Evolutionary conservation across 2,888 invertebrate species (phyloP).

Genomic region (Agrotis puta): DNA sequence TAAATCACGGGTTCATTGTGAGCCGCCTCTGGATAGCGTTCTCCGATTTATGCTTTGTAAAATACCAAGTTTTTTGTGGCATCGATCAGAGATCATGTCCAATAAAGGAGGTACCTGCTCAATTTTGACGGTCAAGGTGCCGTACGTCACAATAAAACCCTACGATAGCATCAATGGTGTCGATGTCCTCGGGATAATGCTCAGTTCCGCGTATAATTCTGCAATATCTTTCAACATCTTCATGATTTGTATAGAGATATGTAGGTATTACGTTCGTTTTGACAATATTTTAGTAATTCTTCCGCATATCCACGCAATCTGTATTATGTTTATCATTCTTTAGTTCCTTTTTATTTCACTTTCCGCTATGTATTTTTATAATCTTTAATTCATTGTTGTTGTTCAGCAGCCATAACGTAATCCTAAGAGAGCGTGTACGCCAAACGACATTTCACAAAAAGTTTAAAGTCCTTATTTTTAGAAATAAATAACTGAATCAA

Average conservation of each 20-base stretch:
- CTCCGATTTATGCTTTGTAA: constrained; percentile 82
- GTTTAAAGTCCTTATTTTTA: too few relatives aligned
- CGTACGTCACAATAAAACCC: constrained; percentile 86
- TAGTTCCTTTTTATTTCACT: constrained; percentile 8
- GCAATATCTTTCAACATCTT: constrained; percentile 52
- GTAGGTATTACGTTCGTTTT: constrained; percentile 10
- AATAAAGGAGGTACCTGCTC: constrained; percentile 87
- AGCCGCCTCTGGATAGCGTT: constrained; percentile 82
- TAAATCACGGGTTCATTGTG: constrained; percentile 89
- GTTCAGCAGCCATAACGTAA: background rate
- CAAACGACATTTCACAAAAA: too few relatives aligned
- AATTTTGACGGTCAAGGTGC: constrained; percentile 88
- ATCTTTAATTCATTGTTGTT: constrained; percentile 19
- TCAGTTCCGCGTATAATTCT: constrained; percentile 69
- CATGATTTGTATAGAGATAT: constrained; percentile 43
- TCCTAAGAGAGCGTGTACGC: too few relatives aligned
- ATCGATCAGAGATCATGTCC: constrained; percentile 83
- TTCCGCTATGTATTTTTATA: constrained; percentile 9
- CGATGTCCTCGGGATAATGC: constrained; percentile 55
- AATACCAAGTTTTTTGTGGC: constrained; percentile 80
- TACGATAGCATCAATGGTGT: constrained; percentile 79
- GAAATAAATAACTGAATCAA: too few relatives aligned
- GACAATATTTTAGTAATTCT: constrained; percentile 11
- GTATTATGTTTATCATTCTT: constrained; percentile 31
- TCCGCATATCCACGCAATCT: background rate